Evolutionary conservation across 2,888 invertebrate species (phyloP).

Genomic region (Machimus rusticus): DNA sequence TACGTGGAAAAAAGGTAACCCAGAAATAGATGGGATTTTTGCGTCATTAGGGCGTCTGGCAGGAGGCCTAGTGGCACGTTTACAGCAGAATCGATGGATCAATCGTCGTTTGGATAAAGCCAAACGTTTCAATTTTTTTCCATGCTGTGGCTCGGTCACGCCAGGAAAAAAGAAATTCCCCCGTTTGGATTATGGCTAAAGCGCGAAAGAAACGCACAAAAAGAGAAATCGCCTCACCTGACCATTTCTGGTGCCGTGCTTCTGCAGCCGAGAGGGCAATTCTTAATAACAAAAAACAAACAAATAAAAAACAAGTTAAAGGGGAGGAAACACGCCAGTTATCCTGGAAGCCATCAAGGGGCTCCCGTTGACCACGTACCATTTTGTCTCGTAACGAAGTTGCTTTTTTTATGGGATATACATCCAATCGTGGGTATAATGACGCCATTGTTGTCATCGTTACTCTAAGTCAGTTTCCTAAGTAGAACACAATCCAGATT

Average conservation of each 20-base stretch:
- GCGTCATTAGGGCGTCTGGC: not conserved
- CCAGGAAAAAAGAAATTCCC: not conserved
- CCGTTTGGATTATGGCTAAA: not conserved
- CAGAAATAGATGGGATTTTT: not conserved
- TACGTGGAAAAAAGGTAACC: not conserved
- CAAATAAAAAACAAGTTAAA: not conserved
- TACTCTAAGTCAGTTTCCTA: not conserved
- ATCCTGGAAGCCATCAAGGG: not conserved
- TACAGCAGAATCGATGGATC: not conserved
- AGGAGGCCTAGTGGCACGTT: slow-evolving; percentile 9
- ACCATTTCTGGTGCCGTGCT: not conserved
- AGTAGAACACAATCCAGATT: not conserved
- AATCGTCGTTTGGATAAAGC: slow-evolving; percentile 11
- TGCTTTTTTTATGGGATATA: not conserved
- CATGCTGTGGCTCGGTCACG: not conserved
- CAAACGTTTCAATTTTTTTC: not conserved
- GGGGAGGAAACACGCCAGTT: not conserved
- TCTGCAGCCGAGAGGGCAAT: not conserved
- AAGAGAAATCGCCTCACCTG: not conserved
- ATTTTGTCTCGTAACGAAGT: not conserved
- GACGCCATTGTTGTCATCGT: not conserved
- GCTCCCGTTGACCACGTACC: not conserved
- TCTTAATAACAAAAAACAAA: not conserved
- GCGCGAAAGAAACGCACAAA: not conserved
- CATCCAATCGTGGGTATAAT: not conserved